A percentile compares a stretch with the other conserved stretches of the same genome.
These are phyloP conservation scores for Lysandra bellargus DNA, from an alignment of 2,888 invertebrate genomes.

Conservation along the genomic window DNA sequence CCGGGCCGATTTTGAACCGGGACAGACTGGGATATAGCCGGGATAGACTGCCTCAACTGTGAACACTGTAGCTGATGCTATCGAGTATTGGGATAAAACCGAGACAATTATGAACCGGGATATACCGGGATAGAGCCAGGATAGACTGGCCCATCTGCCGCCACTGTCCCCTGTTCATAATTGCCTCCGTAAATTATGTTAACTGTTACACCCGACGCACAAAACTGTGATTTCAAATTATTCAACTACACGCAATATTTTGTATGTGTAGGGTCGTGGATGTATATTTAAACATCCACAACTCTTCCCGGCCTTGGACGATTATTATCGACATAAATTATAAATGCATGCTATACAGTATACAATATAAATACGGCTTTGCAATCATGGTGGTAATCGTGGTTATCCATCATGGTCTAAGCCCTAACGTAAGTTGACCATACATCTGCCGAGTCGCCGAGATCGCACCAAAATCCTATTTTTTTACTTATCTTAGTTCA, in stretches of 20 bases:
- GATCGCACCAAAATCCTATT: no score
- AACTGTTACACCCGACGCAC: background rate
- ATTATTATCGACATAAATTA: no score
- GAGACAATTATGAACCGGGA: background rate
- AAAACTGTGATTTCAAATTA: constrained; percentile 17
- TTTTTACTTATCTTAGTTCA: no score
- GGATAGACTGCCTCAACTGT: background rate
- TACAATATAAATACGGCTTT: no score
- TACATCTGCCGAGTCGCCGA: no score
- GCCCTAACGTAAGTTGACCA: no score
- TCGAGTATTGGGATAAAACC: no score
- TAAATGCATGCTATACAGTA: no score
- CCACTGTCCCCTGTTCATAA: constrained; percentile 17
- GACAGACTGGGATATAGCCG: background rate
- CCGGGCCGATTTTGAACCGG: background rate
- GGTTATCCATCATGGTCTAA: no score
- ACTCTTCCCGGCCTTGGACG: no score
- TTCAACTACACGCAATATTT: constrained; percentile 9
- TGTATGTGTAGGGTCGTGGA: background rate
- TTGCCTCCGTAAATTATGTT: constrained; percentile 11
- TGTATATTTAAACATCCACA: background rate
- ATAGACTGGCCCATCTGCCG: background rate
- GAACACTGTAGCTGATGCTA: no score
- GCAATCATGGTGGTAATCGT: no score
- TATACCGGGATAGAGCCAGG: constrained; percentile 15